Conservation (phyloP, 1,140 invertebrate genomes). For the Cyrtorhinus lividipennis region DNA sequence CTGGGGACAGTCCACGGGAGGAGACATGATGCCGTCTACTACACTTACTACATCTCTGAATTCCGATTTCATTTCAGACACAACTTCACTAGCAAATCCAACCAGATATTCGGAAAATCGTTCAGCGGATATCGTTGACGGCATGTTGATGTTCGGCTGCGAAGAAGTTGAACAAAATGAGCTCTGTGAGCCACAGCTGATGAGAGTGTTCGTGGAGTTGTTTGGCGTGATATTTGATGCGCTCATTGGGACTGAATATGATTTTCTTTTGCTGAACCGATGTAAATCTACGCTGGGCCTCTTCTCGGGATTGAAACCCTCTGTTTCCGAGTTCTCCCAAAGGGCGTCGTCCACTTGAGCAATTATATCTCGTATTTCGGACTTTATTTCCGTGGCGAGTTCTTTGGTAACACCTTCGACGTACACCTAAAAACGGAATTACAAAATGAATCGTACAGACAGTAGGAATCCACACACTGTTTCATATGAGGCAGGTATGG, state of each 20-base stretch:
- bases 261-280: conserved; percentile 7
- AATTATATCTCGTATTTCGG: conserved; percentile 62
- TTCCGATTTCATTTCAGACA: conserved; percentile 60
- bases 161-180: neutral
- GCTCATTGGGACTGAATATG: conserved; percentile 7
- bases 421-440: conserved; percentile 40
- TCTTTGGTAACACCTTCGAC: conserved; percentile 60
- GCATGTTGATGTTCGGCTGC: neutral
- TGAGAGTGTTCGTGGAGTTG: neutral
- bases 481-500: neutral
- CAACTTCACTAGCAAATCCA: conserved; percentile 60
- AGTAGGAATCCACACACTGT: neutral
- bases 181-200: conserved; percentile 3
- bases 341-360: conserved; percentile 59
- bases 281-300: conserved; percentile 8
- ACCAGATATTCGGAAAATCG: conserved; percentile 58
- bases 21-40: conserved; percentile 52
- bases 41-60: conserved; percentile 53
- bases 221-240: neutral
- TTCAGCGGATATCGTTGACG: conserved; percentile 42
- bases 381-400: conserved; percentile 63
- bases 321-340: conserved; percentile 37
- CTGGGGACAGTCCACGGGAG: conserved; percentile 28
- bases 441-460: too few relatives aligned
- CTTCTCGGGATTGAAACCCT: conserved; percentile 6